A percentile compares a stretch with the other conserved stretches of the same genome.
These are phyloP conservation scores for Acrobasis repandana DNA, from an alignment of 2,888 invertebrate genomes.

Conservation along the genomic window DNA sequence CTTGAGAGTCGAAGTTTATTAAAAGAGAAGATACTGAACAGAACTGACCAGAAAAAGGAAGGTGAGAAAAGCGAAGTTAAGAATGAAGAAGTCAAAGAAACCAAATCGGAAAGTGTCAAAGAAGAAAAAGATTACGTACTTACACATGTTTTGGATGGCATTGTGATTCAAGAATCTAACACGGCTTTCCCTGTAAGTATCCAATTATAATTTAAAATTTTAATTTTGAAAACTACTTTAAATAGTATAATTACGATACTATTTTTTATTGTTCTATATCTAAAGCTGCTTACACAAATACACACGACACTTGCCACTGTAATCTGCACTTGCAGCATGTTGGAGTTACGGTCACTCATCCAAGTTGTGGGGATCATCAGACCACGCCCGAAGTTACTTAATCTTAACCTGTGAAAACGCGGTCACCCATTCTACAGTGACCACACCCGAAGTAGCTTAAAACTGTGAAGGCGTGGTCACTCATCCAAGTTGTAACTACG, in stretches of 20 bases:
- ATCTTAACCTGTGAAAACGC: too few species aligned
- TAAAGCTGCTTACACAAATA: too few species aligned
- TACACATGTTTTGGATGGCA: slow-evolving; percentile 73
- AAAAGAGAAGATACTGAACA: slow-evolving; percentile 24
- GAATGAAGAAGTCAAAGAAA: slow-evolving; percentile 23
- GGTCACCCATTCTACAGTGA: too few species aligned
- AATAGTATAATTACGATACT: not conserved
- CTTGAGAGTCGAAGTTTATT: slow-evolving; percentile 14
- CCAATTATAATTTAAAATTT: not conserved
- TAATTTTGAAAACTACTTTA: not conserved
- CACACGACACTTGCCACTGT: too few species aligned
- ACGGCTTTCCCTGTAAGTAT: slow-evolving; percentile 72
- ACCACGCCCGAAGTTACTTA: too few species aligned
- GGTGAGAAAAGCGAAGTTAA: slow-evolving; percentile 23
- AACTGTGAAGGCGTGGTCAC: too few species aligned
- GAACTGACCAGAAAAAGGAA: slow-evolving; percentile 24
- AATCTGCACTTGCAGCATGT: too few species aligned
- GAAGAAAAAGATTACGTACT: slow-evolving; percentile 50
- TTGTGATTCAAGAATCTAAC: slow-evolving; percentile 75
- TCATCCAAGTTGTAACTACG: too few species aligned
- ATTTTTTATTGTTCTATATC: too few species aligned
- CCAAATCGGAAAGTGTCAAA: slow-evolving; percentile 22
- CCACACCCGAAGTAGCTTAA: too few species aligned
- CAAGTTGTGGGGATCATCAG: too few species aligned
- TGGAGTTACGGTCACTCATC: too few species aligned